Evolutionary conservation across 2,888 invertebrate species (phyloP).

Genomic region (Lepidocyrtoides sp.): DNA sequence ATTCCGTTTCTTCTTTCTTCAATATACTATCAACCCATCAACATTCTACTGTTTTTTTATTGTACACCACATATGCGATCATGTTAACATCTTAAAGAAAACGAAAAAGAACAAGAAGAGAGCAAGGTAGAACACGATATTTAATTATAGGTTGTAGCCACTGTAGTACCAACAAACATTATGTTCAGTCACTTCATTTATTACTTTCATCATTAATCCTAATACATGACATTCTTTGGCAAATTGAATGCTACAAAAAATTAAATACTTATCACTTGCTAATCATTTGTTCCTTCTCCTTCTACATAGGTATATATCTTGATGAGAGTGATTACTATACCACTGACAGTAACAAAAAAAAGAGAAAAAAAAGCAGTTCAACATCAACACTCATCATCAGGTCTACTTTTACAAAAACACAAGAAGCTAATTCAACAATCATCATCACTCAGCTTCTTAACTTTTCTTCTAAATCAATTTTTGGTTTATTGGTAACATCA

Average conservation of each 20-base stretch:
- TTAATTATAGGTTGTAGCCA: slow-evolving; percentile 76
- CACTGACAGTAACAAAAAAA: neutral
- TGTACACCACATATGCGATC: neutral
- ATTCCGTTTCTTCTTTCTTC: slow-evolving; percentile 1
- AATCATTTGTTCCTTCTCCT: slow-evolving; percentile 55
- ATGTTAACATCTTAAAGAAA: neutral
- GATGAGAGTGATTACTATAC: slow-evolving; percentile 53
- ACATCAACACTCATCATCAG: neutral
- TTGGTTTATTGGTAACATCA: slow-evolving; percentile 58
- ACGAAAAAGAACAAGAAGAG: neutral
- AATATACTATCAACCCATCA: neutral
- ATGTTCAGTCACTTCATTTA: slow-evolving; percentile 78
- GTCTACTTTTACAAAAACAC: slow-evolving; percentile 21
- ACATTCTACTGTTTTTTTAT: neutral
- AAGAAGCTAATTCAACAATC: slow-evolving; percentile 26
- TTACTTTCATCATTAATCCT: slow-evolving; percentile 76
- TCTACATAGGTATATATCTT: neutral
- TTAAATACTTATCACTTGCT: slow-evolving; percentile 72
- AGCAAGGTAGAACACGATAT: slow-evolving; percentile 14
- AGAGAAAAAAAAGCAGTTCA: slow-evolving; percentile 5
- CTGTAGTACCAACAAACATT: slow-evolving; percentile 67
- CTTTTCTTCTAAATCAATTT: slow-evolving; percentile 66
- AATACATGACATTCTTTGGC: slow-evolving; percentile 74
- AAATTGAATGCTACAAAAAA: slow-evolving; percentile 64
- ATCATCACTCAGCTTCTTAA: slow-evolving; percentile 49